phyloP scores from a whole-genome alignment of 1,140 invertebrate genomes.

The Drosophila lowei region DNA sequence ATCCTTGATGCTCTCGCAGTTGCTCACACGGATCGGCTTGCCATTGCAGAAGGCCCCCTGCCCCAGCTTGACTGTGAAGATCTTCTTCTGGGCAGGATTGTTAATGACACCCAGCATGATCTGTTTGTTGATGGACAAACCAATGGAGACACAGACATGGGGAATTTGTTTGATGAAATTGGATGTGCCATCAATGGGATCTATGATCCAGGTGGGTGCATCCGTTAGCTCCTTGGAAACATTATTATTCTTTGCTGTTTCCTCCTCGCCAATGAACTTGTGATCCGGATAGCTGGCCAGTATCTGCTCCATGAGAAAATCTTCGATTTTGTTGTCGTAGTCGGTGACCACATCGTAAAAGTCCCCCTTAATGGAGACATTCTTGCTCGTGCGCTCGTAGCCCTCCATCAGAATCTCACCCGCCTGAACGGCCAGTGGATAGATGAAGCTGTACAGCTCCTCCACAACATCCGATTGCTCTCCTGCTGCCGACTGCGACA shows the following conservation, averaged over 20 bases:
- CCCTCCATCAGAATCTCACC: slow-evolving; percentile 83
- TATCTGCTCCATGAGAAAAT: slow-evolving; percentile 88
- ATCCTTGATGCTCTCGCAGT: slow-evolving; percentile 55
- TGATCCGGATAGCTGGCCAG: slow-evolving; percentile 88
- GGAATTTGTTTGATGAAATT: slow-evolving; percentile 89
- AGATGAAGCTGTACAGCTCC: slow-evolving; percentile 85
- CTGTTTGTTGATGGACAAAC: slow-evolving; percentile 87
- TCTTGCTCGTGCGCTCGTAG: slow-evolving; percentile 83
- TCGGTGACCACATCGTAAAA: slow-evolving; percentile 93
- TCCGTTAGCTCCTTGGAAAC: slow-evolving; percentile 87
- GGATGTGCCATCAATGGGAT: slow-evolving; percentile 90
- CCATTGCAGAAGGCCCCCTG: slow-evolving; percentile 91
- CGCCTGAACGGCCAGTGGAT: slow-evolving; percentile 78
- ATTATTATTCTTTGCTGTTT: slow-evolving; percentile 85
- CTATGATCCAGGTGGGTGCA: slow-evolving; percentile 95
- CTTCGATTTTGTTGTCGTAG: slow-evolving; percentile 91
- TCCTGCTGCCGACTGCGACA: slow-evolving; percentile 45
- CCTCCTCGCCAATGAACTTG: slow-evolving; percentile 94
- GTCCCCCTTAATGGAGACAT: slow-evolving; percentile 85
- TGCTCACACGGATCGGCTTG: slow-evolving; percentile 84
- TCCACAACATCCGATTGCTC: slow-evolving; percentile 84
- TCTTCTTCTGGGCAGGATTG: slow-evolving; percentile 89
- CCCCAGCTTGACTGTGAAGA: slow-evolving; percentile 88
- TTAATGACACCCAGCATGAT: slow-evolving; percentile 89
- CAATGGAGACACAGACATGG: slow-evolving; percentile 87